Base-by-base conservation (phyloP, 2,113 vertebrate genomes). In the Cyprinodon brontotheroides region DNA sequence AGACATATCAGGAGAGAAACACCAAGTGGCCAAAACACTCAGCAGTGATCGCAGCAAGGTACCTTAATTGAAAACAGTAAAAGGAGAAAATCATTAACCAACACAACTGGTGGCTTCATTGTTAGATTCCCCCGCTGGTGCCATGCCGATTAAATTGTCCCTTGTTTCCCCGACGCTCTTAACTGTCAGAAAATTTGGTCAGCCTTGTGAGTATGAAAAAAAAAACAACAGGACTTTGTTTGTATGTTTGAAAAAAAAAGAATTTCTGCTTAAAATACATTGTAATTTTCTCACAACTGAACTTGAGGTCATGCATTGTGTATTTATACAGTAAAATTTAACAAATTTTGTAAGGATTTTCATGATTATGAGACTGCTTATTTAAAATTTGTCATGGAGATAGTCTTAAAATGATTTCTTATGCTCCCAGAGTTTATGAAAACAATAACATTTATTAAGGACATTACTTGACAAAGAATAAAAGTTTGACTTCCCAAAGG, bases 31-130 rank as follows among this genome's bases (percentile, higher is more conserved):
- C 69, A 75, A 81, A 76, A 73, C 75, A 81, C 73, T 80, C 81
- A 83, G 85, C 83, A 74, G 78, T 86, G 82, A 91, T 87, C 87
- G 85, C 88, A 86, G 89, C 83, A 65, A 87, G 85, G 79, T 81
- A 81, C 62, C 77, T 76, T 91, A 91, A 92, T 91, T 88, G 88
- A 92, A 91, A 89, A 86, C 87, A 80, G 80, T 83, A 15, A 84
- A 87, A 81, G 72, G 75, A 84, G 84, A 87, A 90, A 93, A 93
- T 93, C 90, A 83, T 92, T 93, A 92, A 92, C 92, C 90, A 88
- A 92, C 86, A 88, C 89, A 84, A 90, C 84, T 79, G 83, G 87
- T 89, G 88, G 88, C 81, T 86, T 75, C 65, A 72, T 90, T 88
- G 92, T 93, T 92, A 91, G 87, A 92, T 92, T 84, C 86, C 87